Conservation (phyloP, 2,888 invertebrate genomes). For the Lasiommata megera region DNA sequence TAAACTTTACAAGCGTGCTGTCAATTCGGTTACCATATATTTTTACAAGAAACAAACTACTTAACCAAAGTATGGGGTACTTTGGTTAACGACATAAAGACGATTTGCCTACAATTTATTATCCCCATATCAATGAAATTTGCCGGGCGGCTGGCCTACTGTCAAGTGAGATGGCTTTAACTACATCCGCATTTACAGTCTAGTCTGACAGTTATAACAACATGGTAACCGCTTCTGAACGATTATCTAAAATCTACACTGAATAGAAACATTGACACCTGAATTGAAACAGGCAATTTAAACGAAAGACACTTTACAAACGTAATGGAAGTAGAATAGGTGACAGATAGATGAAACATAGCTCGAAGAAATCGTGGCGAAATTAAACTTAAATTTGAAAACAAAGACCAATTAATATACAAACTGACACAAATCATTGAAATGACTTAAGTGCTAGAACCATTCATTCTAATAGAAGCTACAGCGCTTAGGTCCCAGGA, state of each 20-base stretch:
- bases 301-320: slow-evolving; percentile 7
- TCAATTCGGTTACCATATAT: too few species aligned
- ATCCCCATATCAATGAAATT: background rate
- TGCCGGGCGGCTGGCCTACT: background rate
- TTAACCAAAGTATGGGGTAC: too few species aligned
- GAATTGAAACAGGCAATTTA: slow-evolving; percentile 9
- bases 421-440: too few species aligned
- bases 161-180: slow-evolving; percentile 14
- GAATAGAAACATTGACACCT: slow-evolving; percentile 4
- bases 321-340: background rate
- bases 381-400: background rate
- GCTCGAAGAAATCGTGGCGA: background rate
- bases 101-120: background rate
- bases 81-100: too few species aligned
- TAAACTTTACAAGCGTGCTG: too few species aligned
- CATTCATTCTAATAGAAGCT: too few species aligned
- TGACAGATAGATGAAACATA: background rate
- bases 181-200: slow-evolving; percentile 17
- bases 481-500: too few species aligned
- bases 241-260: slow-evolving; percentile 21
- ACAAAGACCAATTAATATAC: too few species aligned
- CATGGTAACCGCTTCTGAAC: slow-evolving; percentile 16
- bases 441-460: too few species aligned
- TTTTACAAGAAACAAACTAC: too few species aligned
- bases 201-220: slow-evolving; percentile 13